Base-by-base conservation (phyloP, 2,797 vertebrate genomes). In the Enteromius mattozi region DNA sequence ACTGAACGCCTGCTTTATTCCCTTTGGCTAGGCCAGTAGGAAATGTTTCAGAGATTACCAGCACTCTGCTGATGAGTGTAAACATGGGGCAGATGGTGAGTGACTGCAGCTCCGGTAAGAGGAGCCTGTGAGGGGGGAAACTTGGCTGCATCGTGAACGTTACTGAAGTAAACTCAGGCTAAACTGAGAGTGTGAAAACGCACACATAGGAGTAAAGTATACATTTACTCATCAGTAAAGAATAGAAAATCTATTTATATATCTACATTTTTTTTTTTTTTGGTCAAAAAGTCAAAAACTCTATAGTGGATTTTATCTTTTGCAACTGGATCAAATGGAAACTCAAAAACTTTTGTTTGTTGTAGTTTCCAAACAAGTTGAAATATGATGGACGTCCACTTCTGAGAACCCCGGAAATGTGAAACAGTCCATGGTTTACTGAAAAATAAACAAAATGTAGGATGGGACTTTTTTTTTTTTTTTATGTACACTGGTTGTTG, bases 21-120 rank as follows among this genome's bases (percentile, higher is more conserved):
- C 90, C 92, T 94, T 92, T 90, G 92, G 93, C 92, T 90, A 87
- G 84, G 91, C 92, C 94, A 93, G 93, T 92, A 95, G 94, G 93
- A 96, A 96, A 95, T 91, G 91, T 94, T 96, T 93, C 92, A 92
- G 92, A 93, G 93, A 94, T 95, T 93, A 90, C 94, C 92, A 93
- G 94, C 90, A 92, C 93, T 82, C 90, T 90, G 92, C 92, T 89
- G 93, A 93, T 90, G 95, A 93, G 92, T 93, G 93, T 94, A 96
- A 95, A 96, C 94, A 95, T 92, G 90, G 89, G 92, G 94, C 95
- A 96, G 95, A 96, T 95, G 95, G 95, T 87, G 92, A 95, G 91
- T 89, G 88, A 93, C 91, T 88, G 90, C 91, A 91, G 92, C 86
- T 87, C 88, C 91, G 91, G 86, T 92, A 94, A 94, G 95, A 91